phyloP scores from a whole-genome alignment of 2,888 invertebrate genomes.

The Boloria euphrosyne region DNA sequence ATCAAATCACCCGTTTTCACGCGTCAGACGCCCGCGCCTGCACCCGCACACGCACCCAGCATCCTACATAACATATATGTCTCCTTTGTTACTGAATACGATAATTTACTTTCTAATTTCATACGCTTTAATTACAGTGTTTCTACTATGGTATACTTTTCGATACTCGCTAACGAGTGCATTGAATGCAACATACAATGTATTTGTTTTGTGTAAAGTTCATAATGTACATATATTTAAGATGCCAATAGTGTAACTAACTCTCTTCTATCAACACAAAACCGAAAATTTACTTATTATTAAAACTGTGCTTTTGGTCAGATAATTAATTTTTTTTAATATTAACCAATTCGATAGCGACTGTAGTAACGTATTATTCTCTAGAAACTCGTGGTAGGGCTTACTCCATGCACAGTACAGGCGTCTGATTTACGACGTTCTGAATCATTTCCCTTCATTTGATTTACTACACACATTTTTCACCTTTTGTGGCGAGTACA shows the following conservation, averaged over 20 bases:
- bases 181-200: not conserved
- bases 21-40: conserved; percentile 15
- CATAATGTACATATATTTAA: not conserved
- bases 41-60: not conserved
- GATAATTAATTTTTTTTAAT: too few relatives aligned
- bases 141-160: not conserved
- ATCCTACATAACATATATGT: conserved; percentile 13
- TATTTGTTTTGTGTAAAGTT: not conserved
- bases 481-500: conserved; percentile 52
- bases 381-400: conserved; percentile 28
- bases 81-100: conserved; percentile 41
- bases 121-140: conserved; percentile 43
- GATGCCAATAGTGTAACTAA: not conserved
- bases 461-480: conserved; percentile 66
- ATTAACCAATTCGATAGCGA: not conserved
- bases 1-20: conserved; percentile 24
- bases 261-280: too few relatives aligned
- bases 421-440: conserved; percentile 53
- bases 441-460: conserved; percentile 66
- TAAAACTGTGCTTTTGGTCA: too few relatives aligned
- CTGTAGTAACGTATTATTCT: conserved; percentile 1
- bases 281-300: too few relatives aligned
- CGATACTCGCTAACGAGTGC: conserved; percentile 5
- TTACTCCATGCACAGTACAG: conserved; percentile 18
- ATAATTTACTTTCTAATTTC: conserved; percentile 45